Base-by-base conservation (phyloP, 2,888 invertebrate species). In the Iphiclides podalirius region DNA sequence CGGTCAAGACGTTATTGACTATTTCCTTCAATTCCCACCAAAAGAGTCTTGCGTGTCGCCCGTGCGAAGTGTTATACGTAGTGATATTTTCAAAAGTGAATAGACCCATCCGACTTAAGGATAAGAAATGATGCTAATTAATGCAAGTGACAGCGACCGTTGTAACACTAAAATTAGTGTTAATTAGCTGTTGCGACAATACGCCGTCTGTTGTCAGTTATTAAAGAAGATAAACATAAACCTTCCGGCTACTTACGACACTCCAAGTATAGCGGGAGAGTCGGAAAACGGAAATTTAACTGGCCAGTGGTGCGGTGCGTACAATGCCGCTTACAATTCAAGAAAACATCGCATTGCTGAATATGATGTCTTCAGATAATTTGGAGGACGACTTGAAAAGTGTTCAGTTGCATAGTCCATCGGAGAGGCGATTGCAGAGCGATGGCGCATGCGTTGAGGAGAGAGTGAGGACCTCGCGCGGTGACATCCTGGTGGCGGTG, bases 351-450 rank as follows among this genome's bases (percentile, higher is more conserved):
- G 86, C 87, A 42, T 72, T 88, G 11, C 94, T 96, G 65, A 94
- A 95, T 55, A 88, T 88, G 87, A 84, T 88, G 86, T 88, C 87
- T 59, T 84, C 86, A 62, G 96, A 96, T 86, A 95, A 95, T 79
- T 93, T 96, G 92, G 96, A 97, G 79, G 97, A 97, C 80, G 97
- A 97, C 83, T 89, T 97, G 79, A 95, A 95, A 82, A 96, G 95
- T 72, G 95, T 97, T 72, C 96, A 96, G 83, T 90, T 96, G 66
- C 95, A 96, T 86, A 95, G 94, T 76, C 96, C 96, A 53, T 92
- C 94, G 61, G 92, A 94, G 47, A 92, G 96, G 67, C 71, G 82
- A 64, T 74, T 83, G 61, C 82, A 82, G 64, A 84, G 82, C 65
- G 86, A 83, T 70, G 86, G 85, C 87, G 87, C 87, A 85, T 88